Evolutionary conservation across 2,888 invertebrate genomes (phyloP).

Genomic region (Tillus elongatus): DNA sequence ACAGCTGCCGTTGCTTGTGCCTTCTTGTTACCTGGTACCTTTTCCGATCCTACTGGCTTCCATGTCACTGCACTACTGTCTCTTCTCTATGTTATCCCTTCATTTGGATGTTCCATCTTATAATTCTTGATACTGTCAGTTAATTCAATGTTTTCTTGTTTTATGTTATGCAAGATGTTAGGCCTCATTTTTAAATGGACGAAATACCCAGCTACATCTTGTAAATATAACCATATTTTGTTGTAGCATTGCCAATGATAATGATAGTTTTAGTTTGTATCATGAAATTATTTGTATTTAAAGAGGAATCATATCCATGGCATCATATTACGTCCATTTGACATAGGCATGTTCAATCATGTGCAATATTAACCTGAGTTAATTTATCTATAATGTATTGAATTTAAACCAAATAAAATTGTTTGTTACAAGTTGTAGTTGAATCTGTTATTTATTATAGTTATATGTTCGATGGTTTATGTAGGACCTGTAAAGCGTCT

Average conservation of each 20-base stretch:
- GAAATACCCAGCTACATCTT: conserved; percentile 38
- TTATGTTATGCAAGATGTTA: conserved; percentile 29
- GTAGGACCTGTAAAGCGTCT: too few species aligned
- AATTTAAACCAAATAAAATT: conserved; percentile 44
- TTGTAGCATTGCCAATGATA: conserved; percentile 12
- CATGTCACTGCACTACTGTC: conserved; percentile 37
- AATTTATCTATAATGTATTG: conserved; percentile 44
- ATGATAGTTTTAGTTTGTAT: conserved; percentile 19
- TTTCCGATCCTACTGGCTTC: conserved; percentile 33
- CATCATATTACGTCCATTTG: conserved; percentile 42
- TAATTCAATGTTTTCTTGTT: conserved; percentile 30
- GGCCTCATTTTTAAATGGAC: conserved; percentile 38
- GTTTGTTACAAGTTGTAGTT: conserved; percentile 39
- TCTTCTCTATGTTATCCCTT: conserved; percentile 30
- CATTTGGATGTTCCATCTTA: conserved; percentile 13
- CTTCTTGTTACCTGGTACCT: conserved; percentile 37
- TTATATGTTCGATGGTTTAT: too few species aligned
- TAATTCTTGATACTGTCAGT: conserved; percentile 22
- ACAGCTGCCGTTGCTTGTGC: conserved; percentile 40
- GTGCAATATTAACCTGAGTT: conserved; percentile 45
- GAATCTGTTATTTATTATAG: conserved; percentile 3
- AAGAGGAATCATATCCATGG: conserved; percentile 27
- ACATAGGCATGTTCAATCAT: conserved; percentile 42
- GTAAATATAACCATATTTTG: conserved; percentile 39
- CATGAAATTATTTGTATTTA: conserved; percentile 25